Conservation (phyloP, 2,888 invertebrate species). For the Mythimna pallens region DNA sequence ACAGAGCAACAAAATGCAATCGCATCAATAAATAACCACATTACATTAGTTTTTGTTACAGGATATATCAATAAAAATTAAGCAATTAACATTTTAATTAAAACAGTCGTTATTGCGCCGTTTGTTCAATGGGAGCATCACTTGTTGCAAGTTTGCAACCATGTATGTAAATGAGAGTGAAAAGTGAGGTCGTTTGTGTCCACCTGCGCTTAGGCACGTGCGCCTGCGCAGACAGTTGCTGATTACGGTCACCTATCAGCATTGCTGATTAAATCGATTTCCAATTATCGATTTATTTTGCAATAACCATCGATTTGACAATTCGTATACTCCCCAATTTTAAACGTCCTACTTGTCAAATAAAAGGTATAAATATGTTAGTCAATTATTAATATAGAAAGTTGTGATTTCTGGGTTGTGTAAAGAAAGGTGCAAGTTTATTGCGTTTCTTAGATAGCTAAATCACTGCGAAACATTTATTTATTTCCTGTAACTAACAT, state of each 20-base stretch:
- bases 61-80: slow-evolving; percentile 60
- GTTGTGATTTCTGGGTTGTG: slow-evolving; percentile 12
- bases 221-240: slow-evolving; percentile 56
- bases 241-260: slow-evolving; percentile 63
- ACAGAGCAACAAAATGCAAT: background rate
- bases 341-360: slow-evolving; percentile 42
- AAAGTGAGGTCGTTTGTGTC: slow-evolving; percentile 62
- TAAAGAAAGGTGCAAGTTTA: background rate
- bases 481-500: slow-evolving; percentile 21
- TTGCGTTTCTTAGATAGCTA: background rate
- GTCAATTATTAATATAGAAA: slow-evolving; percentile 28
- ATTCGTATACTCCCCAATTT: slow-evolving; percentile 50
- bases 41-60: slow-evolving; percentile 34
- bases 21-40: slow-evolving; percentile 41
- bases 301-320: slow-evolving; percentile 61
- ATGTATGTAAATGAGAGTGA: slow-evolving; percentile 61
- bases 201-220: slow-evolving; percentile 67
- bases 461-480: slow-evolving; percentile 6
- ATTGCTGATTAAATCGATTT: slow-evolving; percentile 69
- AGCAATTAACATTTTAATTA: slow-evolving; percentile 60
- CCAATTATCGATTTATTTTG: slow-evolving; percentile 66
- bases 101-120: slow-evolving; percentile 58
- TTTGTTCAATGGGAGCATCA: slow-evolving; percentile 52
- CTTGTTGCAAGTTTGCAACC: slow-evolving; percentile 56
- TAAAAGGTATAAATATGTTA: slow-evolving; percentile 6